Percentiles rank a stretch among this genome's conserved stretches.
phyloP scores from a whole-genome alignment of 2,888 invertebrate genomes.

The Furcula furcula region DNA sequence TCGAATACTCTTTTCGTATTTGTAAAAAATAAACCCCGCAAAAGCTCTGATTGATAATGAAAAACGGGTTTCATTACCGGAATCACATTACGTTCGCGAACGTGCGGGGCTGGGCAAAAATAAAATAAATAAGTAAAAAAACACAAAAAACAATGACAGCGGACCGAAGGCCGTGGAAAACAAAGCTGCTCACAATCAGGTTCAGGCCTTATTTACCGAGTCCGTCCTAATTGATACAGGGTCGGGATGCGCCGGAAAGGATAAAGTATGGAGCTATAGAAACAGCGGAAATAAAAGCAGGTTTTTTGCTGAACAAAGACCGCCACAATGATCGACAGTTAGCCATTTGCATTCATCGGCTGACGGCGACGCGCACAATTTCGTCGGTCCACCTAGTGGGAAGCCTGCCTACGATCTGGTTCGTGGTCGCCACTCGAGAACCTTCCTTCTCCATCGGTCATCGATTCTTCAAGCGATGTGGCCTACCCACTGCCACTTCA shows the following conservation, averaged over 20 bases:
- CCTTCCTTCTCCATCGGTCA: no score
- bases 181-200: slow-evolving; percentile 58
- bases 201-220: slow-evolving; percentile 63
- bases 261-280: slow-evolving; percentile 34
- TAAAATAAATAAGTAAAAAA: slow-evolving; percentile 27
- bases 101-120: slow-evolving; percentile 20
- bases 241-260: slow-evolving; percentile 41
- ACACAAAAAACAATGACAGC: slow-evolving; percentile 40
- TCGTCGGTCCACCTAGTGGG: no score
- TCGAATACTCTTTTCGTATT: neutral
- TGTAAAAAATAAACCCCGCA: slow-evolving; percentile 13
- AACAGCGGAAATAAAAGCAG: slow-evolving; percentile 16
- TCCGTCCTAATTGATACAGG: slow-evolving; percentile 68
- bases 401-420: no score
- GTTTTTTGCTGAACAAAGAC: neutral
- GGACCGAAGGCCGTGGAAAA: slow-evolving; percentile 41
- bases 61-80: slow-evolving; percentile 34
- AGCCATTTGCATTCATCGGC: no score
- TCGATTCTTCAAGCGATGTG: no score
- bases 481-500: no score
- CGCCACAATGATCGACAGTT: no score
- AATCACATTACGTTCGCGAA: slow-evolving; percentile 35
- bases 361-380: no score
- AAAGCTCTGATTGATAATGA: slow-evolving; percentile 25
- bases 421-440: no score